These are phyloP conservation scores for Elysia crispata DNA, from an alignment of 2,888 invertebrate species.

Conservation along the genomic window DNA sequence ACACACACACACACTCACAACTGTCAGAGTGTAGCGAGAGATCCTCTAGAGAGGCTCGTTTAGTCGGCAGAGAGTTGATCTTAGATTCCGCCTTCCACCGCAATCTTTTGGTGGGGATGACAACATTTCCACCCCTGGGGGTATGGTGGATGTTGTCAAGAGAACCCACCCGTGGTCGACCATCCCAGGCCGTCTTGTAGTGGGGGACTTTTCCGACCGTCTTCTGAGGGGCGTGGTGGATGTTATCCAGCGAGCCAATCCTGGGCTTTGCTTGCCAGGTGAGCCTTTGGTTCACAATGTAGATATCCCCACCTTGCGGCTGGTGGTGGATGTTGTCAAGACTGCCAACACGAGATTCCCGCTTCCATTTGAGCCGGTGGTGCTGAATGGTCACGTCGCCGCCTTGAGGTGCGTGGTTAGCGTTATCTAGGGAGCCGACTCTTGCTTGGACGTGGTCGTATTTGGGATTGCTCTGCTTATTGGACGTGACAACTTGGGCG, in stretches of 20 bases:
- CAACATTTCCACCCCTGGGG: conserved; percentile 59
- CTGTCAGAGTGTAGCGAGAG: neutral
- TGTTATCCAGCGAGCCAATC: conserved; percentile 93
- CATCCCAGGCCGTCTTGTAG: conserved; percentile 79
- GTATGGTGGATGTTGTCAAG: conserved; percentile 60
- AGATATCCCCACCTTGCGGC: conserved; percentile 62
- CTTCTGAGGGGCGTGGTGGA: conserved; percentile 85
- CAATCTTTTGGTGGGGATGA: conserved; percentile 54
- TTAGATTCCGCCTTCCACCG: conserved; percentile 62
- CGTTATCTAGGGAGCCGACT: conserved; percentile 64
- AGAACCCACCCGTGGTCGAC: conserved; percentile 79
- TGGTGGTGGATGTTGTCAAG: conserved; percentile 61
- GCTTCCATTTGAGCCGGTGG: conserved; percentile 58
- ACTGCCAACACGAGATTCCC: conserved; percentile 61
- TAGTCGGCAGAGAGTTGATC: conserved; percentile 55
- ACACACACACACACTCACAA: neutral
- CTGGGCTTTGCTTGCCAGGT: conserved; percentile 86
- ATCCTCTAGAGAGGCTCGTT: neutral
- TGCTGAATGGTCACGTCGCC: conserved; percentile 54
- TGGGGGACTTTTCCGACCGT: conserved; percentile 56
- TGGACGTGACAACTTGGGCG: conserved; percentile 37
- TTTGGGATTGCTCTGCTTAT: neutral
- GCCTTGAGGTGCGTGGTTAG: conserved; percentile 56
- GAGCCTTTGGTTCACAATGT: conserved; percentile 61
- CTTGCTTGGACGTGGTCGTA: conserved; percentile 57